phyloP scores from a whole-genome alignment of 1,140 invertebrate species.

The Drosophila funebris region DNA sequence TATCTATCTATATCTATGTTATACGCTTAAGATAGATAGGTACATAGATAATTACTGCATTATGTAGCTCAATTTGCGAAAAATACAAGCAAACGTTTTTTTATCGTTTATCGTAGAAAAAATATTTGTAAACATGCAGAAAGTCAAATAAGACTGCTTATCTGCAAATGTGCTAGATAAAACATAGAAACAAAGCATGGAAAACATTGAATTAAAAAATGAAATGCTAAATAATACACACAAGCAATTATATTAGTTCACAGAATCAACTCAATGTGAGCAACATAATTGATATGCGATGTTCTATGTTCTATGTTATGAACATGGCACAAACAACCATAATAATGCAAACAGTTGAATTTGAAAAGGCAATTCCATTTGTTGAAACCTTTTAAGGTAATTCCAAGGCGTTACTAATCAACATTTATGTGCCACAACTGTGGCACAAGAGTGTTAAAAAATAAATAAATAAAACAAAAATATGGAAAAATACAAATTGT shows the following conservation, averaged over 20 bases:
- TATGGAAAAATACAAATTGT: not conserved
- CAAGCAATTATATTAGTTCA: not conserved
- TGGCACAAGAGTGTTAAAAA: not conserved
- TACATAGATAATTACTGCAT: no score
- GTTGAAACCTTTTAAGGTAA: not conserved
- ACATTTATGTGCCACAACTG: slow-evolving; percentile 10
- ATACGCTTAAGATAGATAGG: no score
- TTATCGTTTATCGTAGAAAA: no score
- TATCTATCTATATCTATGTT: no score
- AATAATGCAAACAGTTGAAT: not conserved
- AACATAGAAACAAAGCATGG: no score
- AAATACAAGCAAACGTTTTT: no score
- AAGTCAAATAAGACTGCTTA: no score
- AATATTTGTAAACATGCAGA: no score
- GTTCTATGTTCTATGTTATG: not conserved
- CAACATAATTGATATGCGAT: not conserved
- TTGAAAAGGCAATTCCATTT: not conserved
- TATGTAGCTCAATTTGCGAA: no score
- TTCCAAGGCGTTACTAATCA: not conserved
- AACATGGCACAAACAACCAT: not conserved
- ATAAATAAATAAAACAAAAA: not conserved
- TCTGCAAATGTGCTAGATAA: no score
- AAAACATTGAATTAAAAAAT: not conserved
- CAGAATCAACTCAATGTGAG: not conserved
- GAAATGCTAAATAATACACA: not conserved